Percentiles rank a stretch among this genome's conserved stretches.
phyloP scores from a whole-genome alignment of 2,113 vertebrate species.

The Eretmochelys imbricata region DNA sequence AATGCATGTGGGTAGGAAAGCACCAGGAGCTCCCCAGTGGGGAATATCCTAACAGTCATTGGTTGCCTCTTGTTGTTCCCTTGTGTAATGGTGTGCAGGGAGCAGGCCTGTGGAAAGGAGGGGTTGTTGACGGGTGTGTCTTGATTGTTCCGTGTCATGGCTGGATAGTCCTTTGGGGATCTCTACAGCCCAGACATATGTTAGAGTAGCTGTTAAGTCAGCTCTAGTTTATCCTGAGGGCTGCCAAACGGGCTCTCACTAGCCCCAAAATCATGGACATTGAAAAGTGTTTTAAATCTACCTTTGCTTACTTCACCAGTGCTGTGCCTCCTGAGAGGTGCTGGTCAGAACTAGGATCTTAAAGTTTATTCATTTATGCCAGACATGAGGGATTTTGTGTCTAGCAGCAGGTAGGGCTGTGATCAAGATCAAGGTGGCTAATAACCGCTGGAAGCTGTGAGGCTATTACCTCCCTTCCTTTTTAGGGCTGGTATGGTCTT shows the following conservation, averaged over 20 bases:
- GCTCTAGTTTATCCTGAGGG: background rate
- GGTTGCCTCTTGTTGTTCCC: background rate
- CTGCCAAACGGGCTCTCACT: background rate
- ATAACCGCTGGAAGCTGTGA: background rate
- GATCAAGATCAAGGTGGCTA: background rate
- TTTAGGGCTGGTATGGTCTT: background rate
- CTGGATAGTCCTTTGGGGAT: background rate
- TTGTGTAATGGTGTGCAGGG: background rate
- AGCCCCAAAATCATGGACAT: background rate
- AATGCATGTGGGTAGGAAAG: background rate
- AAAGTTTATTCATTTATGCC: background rate
- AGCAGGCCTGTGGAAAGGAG: background rate
- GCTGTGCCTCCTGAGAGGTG: background rate
- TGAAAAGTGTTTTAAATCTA: background rate
- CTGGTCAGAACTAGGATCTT: background rate
- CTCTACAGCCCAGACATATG: background rate
- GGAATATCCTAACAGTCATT: background rate
- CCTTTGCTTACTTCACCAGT: background rate
- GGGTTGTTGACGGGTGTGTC: background rate
- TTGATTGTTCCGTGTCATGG: background rate
- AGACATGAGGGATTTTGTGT: background rate
- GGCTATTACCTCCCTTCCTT: background rate
- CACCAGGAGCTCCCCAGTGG: background rate
- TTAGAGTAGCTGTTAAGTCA: background rate
- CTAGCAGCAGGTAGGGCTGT: background rate